Conservation (phyloP, 2,797 vertebrate genomes). For the Sylvia borin region DNA sequence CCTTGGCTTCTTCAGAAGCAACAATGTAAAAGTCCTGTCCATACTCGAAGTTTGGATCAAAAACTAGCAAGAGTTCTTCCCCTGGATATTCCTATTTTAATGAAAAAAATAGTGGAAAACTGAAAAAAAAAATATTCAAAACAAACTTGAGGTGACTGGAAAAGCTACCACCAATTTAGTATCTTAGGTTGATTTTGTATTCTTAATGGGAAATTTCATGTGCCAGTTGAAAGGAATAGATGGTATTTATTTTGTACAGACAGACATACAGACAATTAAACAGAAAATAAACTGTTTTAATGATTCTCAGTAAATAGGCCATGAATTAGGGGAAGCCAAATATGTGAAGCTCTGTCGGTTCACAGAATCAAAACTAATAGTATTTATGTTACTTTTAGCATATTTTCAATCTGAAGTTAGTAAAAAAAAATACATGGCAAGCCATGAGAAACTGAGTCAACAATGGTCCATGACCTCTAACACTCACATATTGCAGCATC, state of each 20-base stretch:
- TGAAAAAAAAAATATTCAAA: background rate
- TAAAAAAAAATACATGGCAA: background rate
- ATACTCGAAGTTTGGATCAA: conserved; percentile 84
- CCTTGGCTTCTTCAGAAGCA: conserved; percentile 86
- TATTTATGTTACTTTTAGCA: background rate
- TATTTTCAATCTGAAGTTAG: background rate
- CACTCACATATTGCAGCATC: background rate
- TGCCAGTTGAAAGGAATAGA: background rate
- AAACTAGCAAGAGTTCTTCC: conserved; percentile 89
- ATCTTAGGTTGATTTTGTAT: background rate
- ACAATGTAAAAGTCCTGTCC: conserved; percentile 89
- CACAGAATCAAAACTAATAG: background rate
- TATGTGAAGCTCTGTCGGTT: background rate
- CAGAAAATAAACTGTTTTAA: background rate
- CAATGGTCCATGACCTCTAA: background rate
- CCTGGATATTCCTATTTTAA: conserved; percentile 87
- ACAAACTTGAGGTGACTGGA: background rate
- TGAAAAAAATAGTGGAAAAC: background rate
- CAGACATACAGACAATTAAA: background rate
- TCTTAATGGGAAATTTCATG: background rate
- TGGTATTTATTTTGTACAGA: background rate
- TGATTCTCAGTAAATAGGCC: background rate
- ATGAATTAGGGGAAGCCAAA: background rate
- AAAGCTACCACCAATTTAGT: background rate
- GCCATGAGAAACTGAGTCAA: background rate